These are phyloP conservation scores for Ormyrus labotus DNA, from an alignment of 2,888 invertebrate genomes.

Conservation along the genomic window DNA sequence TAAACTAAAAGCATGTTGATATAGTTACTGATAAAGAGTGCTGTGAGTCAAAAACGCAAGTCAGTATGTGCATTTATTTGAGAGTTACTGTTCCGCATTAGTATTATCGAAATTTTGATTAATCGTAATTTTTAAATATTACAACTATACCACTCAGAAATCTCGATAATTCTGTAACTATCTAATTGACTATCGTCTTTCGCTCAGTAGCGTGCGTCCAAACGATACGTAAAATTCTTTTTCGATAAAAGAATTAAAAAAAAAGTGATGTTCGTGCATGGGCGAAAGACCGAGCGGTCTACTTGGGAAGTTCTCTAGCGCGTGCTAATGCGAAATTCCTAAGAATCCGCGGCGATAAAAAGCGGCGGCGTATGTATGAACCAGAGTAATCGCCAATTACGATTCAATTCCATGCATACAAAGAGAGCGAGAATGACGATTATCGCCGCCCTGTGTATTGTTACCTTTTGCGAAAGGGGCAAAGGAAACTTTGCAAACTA, in stretches of 20 bases:
- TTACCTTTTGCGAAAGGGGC: slow-evolving; percentile 31
- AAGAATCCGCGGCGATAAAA: slow-evolving; percentile 11
- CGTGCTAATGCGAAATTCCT: slow-evolving; percentile 34
- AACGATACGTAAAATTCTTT: slow-evolving; percentile 3
- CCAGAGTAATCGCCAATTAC: neutral
- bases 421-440: neutral
- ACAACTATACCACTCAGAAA: slow-evolving; percentile 11
- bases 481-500: slow-evolving; percentile 45
- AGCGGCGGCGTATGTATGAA: slow-evolving; percentile 13
- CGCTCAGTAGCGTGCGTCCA: neutral
- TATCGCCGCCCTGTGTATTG: slow-evolving; percentile 19
- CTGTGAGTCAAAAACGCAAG: no score
- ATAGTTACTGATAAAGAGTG: no score
- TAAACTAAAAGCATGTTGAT: neutral
- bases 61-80: no score
- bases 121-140: slow-evolving; percentile 13
- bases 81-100: no score
- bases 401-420: slow-evolving; percentile 21
- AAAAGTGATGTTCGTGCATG: neutral
- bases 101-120: slow-evolving; percentile 1
- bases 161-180: slow-evolving; percentile 8
- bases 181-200: slow-evolving; percentile 7
- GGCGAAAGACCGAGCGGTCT: neutral
- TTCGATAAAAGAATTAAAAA: neutral
- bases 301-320: slow-evolving; percentile 27